Conservation (phyloP, 2,797 vertebrate genomes). For the Sparus aurata region DNA sequence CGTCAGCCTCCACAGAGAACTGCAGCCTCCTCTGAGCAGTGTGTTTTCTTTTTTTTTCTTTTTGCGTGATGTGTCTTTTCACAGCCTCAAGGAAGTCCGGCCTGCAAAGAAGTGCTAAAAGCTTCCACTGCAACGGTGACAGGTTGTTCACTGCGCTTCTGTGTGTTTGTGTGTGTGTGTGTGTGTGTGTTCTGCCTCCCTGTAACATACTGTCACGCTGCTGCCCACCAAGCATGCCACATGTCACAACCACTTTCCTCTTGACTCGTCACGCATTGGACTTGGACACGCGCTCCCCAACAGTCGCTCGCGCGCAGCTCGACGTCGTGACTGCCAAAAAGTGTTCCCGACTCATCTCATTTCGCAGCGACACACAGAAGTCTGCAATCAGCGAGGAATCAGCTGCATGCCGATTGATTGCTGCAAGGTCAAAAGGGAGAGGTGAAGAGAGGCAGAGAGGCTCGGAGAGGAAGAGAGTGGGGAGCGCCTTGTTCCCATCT, state of each 20-base stretch:
- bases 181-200: conserved; percentile 21
- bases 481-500: conserved; percentile 35
- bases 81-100: conserved; percentile 45
- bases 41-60: background rate
- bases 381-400: conserved; percentile 36
- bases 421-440: conserved; percentile 50
- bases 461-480: background rate
- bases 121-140: conserved; percentile 59
- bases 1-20: conserved; percentile 32
- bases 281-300: conserved; percentile 23
- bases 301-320: background rate
- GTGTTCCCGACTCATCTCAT: background rate
- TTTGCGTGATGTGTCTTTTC: conserved; percentile 41
- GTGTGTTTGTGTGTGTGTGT: conserved; percentile 22
- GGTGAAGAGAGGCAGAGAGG: conserved; percentile 27
- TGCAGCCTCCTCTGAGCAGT: background rate
- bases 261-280: conserved; percentile 30
- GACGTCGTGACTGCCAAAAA: background rate
- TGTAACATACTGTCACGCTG: conserved; percentile 46
- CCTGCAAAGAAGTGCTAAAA: conserved; percentile 70
- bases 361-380: conserved; percentile 10
- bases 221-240: conserved; percentile 45
- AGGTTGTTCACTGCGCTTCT: conserved; percentile 39
- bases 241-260: conserved; percentile 58
- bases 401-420: conserved; percentile 48